Percentiles rank a stretch among this genome's conserved stretches.
Conservation (phyloP, 2,797 vertebrate genomes). For the Gymnodraco acuticeps region DNA sequence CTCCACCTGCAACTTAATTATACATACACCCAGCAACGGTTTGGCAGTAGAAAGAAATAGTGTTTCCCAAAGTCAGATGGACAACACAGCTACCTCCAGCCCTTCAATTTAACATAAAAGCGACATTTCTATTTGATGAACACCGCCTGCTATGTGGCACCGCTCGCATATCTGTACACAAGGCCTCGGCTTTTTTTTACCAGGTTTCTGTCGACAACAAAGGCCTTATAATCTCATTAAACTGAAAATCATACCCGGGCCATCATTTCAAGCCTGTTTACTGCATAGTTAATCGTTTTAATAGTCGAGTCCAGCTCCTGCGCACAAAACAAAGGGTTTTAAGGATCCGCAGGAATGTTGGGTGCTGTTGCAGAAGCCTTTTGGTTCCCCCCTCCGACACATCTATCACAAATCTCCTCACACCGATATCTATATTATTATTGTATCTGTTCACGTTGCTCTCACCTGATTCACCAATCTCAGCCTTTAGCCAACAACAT, state of each 20-base stretch:
- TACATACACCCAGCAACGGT: conserved; percentile 35
- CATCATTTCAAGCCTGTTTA: conserved; percentile 66
- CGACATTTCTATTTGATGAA: conserved; percentile 63
- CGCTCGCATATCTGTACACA: conserved; percentile 79
- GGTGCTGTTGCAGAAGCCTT: conserved; percentile 64
- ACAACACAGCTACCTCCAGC: conserved; percentile 43
- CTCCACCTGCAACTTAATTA: conserved; percentile 60
- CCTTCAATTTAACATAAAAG: conserved; percentile 60
- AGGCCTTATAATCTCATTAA: conserved; percentile 60
- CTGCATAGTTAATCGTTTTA: conserved; percentile 81
- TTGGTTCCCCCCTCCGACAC: conserved; percentile 55
- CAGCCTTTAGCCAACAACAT: conserved; percentile 68
- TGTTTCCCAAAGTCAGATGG: conserved; percentile 48
- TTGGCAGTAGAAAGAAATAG: conserved; percentile 43
- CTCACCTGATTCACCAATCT: conserved; percentile 27
- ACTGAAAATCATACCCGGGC: conserved; percentile 58
- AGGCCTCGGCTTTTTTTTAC: conserved; percentile 72
- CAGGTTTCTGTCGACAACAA: conserved; percentile 69
- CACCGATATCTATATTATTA: conserved; percentile 26
- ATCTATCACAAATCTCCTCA: conserved; percentile 70
- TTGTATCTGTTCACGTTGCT: conserved; percentile 18
- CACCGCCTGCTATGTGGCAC: conserved; percentile 72
- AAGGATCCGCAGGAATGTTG: conserved; percentile 84
- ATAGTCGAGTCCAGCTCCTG: conserved; percentile 75
- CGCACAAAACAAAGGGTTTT: conserved; percentile 83